These are phyloP conservation scores for Muraenolepis orangiensis DNA, from an alignment of 2,797 vertebrate species.

Conservation along the genomic window DNA sequence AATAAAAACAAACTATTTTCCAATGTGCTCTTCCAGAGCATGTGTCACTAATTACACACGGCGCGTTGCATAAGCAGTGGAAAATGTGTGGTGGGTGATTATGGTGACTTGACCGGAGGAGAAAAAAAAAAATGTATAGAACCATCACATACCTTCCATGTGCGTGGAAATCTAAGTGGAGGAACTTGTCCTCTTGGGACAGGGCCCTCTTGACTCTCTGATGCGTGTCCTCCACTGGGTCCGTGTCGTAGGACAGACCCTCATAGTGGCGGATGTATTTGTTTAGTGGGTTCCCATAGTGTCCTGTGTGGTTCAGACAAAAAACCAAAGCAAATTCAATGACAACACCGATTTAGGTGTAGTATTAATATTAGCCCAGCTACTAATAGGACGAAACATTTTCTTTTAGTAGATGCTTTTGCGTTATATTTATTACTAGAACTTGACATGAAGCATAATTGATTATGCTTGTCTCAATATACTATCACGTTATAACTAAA, in stretches of 20 bases:
- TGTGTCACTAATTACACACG: background rate
- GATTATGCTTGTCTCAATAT: background rate
- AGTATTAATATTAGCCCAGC: too few relatives aligned
- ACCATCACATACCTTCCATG: conserved; percentile 86
- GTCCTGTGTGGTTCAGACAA: conserved; percentile 74
- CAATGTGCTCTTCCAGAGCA: background rate
- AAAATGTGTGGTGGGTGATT: background rate
- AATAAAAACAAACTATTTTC: background rate
- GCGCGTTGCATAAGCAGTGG: background rate
- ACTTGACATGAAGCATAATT: background rate
- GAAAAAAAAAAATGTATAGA: conserved; percentile 1
- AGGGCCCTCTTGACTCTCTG: conserved; percentile 92
- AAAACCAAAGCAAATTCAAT: conserved; percentile 5
- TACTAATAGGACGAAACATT: background rate
- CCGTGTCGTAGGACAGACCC: conserved; percentile 90
- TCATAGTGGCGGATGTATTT: conserved; percentile 96
- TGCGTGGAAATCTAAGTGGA: conserved; percentile 92
- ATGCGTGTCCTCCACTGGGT: conserved; percentile 88
- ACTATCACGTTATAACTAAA: background rate
- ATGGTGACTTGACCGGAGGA: background rate
- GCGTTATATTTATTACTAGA: background rate
- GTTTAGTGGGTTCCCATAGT: conserved; percentile 94
- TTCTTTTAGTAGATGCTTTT: background rate
- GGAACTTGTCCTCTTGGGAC: conserved; percentile 84
- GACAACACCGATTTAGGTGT: too few relatives aligned